Evolutionary conservation across 2,888 invertebrate genomes (phyloP), one percentile per base, ranked within the genome.

Genomic region (Dynastes hyllus): DNA sequence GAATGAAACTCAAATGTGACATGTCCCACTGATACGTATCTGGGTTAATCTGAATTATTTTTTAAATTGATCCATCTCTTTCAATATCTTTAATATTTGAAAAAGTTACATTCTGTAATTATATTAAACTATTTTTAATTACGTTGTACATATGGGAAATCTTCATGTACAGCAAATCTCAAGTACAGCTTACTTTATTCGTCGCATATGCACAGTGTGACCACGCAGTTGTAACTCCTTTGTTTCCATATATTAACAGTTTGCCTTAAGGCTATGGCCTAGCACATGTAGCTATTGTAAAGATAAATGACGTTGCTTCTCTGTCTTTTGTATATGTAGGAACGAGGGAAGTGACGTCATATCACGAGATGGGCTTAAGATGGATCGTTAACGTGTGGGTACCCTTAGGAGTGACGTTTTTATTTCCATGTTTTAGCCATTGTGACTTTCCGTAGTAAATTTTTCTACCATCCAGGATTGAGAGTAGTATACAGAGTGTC

Each of bases 331-430:
- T 67, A 16, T 29, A 67, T 8, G 67, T n/a, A 45, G 32, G 16
- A 65, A 16, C 22, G 45, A 27, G 67, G 9, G 45, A 50, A 67
- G 50, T 67, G 45, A 45, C 67, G 67, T 67, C 67, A 67, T 67
- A 50, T 51, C 45, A 67, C 45, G 65, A 6, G 37, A 37, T n/a
- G 13, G 37, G 45, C 67, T 50, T 45, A 67, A 45, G 67, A 67
- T 50, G 67, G 67, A 67, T 67, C 67, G 67, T 67, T 67, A 67
- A 22, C 67, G 45, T 45, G 67, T 67, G 67, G 22, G 13, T 29
- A 22, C 67, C 45, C 32, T n/a, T 9, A 22, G 22, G 45, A 50
- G 9, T 16, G 45, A 67, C 22, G 27, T 67, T 67, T 32, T 67
- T 67, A 50, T 45, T 67, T 67, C 45, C 45, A 45, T 67, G 67